Evolutionary conservation across 2,888 invertebrate genomes (phyloP), one percentile per base, ranked within the genome.

Genomic region (Caenorhabditis angaria): DNA sequence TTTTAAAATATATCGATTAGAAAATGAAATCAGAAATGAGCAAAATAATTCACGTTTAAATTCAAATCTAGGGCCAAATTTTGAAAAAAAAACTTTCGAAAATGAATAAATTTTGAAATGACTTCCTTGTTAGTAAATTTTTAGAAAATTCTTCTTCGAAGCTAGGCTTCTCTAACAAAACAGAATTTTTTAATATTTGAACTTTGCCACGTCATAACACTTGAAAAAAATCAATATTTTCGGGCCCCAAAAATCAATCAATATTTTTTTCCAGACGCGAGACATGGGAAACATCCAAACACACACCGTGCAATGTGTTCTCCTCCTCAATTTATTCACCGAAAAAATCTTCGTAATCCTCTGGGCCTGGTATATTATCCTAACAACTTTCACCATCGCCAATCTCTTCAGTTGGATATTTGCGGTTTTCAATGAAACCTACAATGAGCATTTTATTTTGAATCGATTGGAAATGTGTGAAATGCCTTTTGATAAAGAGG

Each of bases 391-490:
- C 67, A 87, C 87, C 8, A 50, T 78, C 6, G 65, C 65, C 32
- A 86, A 86, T 62, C 60, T 86, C 27, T 67, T 77, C 65, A 74
- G 80, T 8, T 87, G 87, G 87, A 25, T 79, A 8, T 79, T 81
- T 56, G 57, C 77, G n/a, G 67, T 86, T 32, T 73, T 80, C 67
- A 77, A 80, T 61, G 73, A 79, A n/a, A 77, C 81, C 1, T 81
- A 82, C 8, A 76, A 77, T 28, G 78, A 83, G 25, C 85, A 85
- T 61, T 87, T 87, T 62, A 76, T 87, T 20, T 61, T 83, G 55
- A 84, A 83, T 61, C 85, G 84, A 53, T 59, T 87, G 59, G 87
- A 87, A 61, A 86, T 87, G 86, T 77, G 78, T 62, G 85, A 85
- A 35, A 76, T 74, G 12, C 76, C 78, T 5, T 77, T 78, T 27